Base-by-base conservation (phyloP, 2,888 invertebrate genomes). In the Drosophila mercatorum region DNA sequence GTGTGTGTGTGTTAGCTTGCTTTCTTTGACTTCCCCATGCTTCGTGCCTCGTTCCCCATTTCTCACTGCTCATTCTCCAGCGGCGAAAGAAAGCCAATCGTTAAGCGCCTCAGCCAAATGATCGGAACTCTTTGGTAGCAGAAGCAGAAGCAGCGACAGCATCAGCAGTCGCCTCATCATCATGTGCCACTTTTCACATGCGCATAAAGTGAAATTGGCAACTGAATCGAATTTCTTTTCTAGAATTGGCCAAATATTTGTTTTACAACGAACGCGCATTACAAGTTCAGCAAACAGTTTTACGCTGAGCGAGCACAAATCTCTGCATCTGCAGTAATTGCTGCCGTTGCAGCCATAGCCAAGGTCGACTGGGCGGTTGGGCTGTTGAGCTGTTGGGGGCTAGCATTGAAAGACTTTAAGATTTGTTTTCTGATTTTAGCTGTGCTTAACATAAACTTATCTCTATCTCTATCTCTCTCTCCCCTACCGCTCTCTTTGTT, bases 121-220 rank as follows among this genome's bases (percentile, higher is more conserved):
- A 84, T 84, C 74, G 89, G 70, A 83, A 76, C 83, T 80, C 74
- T 69, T 83, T 59, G 74, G 51, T 17, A 17, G 17, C 17, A 17
- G 17, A 17, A 17, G 17, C 17, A 17, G 17, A 17, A 17, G 17
- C 71, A 67, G 46, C 78, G 60, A 75, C 81, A 49, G 51, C 51
- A 51, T 34, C 51, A 67, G 53, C 75, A 63, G 79, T 79, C 49
- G 74, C 87, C 56, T 83, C 89, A 84, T 84, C 89, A 89, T 89
- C 85, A 84, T 89, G 84, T 84, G 84, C 84, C 59, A 84, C 89
- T 84, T 84, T 84, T 89, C 88, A 75, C 89, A 84, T 87, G 74
- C 57, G 71, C 87, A 77, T 87, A 89, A 84, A 89, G 84, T 84
- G 84, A 84, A 84, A 84, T 87, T 86, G 76, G 60, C 72, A 66